These are phyloP conservation scores for Atta texana DNA, from an alignment of 1,140 invertebrate genomes.

Conservation along the genomic window DNA sequence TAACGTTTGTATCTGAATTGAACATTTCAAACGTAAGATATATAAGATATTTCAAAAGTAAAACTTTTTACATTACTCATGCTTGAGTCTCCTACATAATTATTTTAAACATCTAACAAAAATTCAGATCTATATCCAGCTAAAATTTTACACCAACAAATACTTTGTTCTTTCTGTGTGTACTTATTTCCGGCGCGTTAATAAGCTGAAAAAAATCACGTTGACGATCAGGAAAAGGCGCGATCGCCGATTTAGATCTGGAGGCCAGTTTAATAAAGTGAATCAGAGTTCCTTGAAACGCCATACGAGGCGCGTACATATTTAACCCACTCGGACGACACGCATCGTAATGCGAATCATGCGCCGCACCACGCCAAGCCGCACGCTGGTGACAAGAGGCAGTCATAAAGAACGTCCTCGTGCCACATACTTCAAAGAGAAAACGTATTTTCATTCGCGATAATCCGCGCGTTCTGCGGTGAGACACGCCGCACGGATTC, in stretches of 20 bases:
- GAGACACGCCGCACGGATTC: slow-evolving; percentile 21
- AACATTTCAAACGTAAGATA: too few species aligned
- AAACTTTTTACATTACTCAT: too few species aligned
- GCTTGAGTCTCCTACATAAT: too few species aligned
- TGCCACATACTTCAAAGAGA: slow-evolving; percentile 67
- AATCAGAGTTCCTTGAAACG: slow-evolving; percentile 51
- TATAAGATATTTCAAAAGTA: too few species aligned
- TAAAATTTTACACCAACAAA: too few species aligned
- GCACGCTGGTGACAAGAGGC: slow-evolving; percentile 66
- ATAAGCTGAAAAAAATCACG: background rate
- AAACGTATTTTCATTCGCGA: slow-evolving; percentile 68
- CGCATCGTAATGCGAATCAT: slow-evolving; percentile 63
- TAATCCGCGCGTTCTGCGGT: slow-evolving; percentile 32
- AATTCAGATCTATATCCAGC: too few species aligned
- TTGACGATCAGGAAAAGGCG: slow-evolving; percentile 4
- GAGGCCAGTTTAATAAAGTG: slow-evolving; percentile 36
- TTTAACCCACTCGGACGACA: slow-evolving; percentile 39
- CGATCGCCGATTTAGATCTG: slow-evolving; percentile 11
- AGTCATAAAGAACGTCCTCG: slow-evolving; percentile 73
- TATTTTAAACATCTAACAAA: too few species aligned
- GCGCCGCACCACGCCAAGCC: slow-evolving; percentile 17
- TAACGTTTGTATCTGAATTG: too few species aligned
- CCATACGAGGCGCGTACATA: slow-evolving; percentile 9
- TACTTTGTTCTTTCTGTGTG: too few species aligned
- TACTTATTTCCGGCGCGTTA: background rate